These are phyloP conservation scores for Thera britannica DNA, from an alignment of 2,888 invertebrate species.

Conservation along the genomic window DNA sequence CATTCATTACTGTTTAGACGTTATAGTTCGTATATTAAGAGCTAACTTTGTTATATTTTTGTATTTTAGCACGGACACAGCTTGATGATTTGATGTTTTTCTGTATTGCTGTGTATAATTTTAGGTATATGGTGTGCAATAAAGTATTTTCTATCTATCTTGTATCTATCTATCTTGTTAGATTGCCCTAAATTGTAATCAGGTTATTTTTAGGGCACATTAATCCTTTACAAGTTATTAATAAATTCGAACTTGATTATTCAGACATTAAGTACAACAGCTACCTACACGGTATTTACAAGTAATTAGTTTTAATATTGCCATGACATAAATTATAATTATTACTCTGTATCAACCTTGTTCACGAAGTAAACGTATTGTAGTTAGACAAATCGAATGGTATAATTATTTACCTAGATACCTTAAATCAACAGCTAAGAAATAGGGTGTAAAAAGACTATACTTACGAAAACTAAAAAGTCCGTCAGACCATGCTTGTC, in stretches of 20 bases:
- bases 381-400: not conserved
- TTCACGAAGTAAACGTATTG: slow-evolving; percentile 14
- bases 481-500: too few relatives aligned
- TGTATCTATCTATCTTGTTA: too few relatives aligned
- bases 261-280: slow-evolving; percentile 4
- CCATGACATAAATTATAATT: slow-evolving; percentile 26
- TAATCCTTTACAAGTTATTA: not conserved
- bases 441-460: too few relatives aligned
- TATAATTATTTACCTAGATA: not conserved
- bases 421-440: not conserved
- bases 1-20: not conserved
- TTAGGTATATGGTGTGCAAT: too few relatives aligned
- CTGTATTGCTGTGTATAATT: too few relatives aligned
- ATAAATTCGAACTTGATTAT: slow-evolving; percentile 6
- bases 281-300: slow-evolving; percentile 15
- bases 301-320: slow-evolving; percentile 26
- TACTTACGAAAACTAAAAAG: too few relatives aligned
- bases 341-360: slow-evolving; percentile 21
- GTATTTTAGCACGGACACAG: not conserved
- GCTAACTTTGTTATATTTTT: not conserved
- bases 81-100: not conserved
- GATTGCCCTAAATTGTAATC: too few relatives aligned
- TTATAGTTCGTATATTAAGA: not conserved
- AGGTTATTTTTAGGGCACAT: not conserved
- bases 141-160: not conserved